Conservation (phyloP, 92 coral and sea anemone species). For the Umimayanthus kanabou region DNA sequence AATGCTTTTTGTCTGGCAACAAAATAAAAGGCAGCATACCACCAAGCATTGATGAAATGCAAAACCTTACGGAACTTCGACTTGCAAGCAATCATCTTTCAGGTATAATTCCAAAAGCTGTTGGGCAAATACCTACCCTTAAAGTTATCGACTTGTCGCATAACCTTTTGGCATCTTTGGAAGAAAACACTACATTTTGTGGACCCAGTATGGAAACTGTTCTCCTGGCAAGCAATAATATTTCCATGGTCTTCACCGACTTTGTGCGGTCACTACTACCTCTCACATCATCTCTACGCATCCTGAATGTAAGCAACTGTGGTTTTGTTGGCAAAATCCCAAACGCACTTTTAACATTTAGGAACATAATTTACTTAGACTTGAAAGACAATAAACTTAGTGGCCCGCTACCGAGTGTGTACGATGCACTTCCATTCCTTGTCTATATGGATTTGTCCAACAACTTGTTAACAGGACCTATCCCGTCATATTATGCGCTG, state of each 20-base stretch:
- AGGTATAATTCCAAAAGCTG: constrained; percentile 63
- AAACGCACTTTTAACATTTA: constrained; percentile 37
- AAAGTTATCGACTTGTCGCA: constrained; percentile 58
- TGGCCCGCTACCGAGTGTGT: constrained; percentile 41
- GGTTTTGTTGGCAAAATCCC: constrained; percentile 46
- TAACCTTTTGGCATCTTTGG: constrained; percentile 51
- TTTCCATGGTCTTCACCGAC: constrained; percentile 43
- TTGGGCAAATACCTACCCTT: constrained; percentile 45
- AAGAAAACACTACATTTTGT: constrained; percentile 46
- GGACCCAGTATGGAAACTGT: constrained; percentile 40
- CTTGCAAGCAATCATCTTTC: constrained; percentile 55
- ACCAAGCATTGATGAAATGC: constrained; percentile 35
- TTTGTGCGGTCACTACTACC: constrained; percentile 2
- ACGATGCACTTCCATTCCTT: constrained; percentile 26
- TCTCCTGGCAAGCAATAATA: constrained; percentile 56
- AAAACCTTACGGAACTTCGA: constrained; percentile 39
- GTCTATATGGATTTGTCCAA: constrained; percentile 49
- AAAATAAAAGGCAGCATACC: constrained; percentile 47
- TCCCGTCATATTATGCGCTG: constrained; percentile 45
- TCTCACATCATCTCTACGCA: constrained; percentile 25
- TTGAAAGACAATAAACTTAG: constrained; percentile 49
- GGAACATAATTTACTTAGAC: constrained; percentile 49
- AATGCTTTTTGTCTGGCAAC: constrained; percentile 54
- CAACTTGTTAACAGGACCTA: constrained; percentile 46
- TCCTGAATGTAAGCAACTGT: constrained; percentile 61